Conservation (phyloP, 2,113 vertebrate species). For the Myiagra hebetior region DNA sequence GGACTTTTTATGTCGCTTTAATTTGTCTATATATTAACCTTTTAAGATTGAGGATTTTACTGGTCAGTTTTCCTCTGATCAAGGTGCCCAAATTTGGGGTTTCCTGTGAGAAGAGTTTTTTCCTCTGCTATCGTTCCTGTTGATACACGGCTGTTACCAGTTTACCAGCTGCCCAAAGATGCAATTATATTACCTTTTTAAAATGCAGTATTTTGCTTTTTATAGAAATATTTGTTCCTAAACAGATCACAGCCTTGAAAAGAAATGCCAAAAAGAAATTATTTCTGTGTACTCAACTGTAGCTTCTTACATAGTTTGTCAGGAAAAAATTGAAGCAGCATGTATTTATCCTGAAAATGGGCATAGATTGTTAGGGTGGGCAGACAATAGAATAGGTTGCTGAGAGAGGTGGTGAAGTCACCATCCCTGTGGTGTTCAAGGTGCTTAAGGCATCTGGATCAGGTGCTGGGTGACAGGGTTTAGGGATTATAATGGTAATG, state of each 20-base stretch:
- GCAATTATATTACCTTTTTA: neutral
- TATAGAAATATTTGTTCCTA: neutral
- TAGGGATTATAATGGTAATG: neutral
- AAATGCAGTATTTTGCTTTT: neutral
- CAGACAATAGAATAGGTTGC: neutral
- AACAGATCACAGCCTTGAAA: neutral
- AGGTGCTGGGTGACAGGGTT: neutral
- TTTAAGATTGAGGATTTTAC: neutral
- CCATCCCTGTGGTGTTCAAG: too few species aligned
- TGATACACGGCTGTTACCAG: neutral
- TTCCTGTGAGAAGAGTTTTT: neutral
- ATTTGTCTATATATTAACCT: neutral
- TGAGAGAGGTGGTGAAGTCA: neutral
- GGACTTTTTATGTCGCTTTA: neutral
- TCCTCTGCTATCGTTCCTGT: neutral
- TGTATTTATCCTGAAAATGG: neutral
- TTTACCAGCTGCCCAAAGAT: neutral
- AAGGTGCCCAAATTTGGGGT: neutral
- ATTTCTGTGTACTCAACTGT: neutral
- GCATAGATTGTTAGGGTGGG: neutral
- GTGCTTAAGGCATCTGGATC: neutral
- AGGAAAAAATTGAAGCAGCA: neutral
- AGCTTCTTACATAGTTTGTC: neutral
- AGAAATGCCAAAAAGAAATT: neutral
- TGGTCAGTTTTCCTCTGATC: neutral